Evolutionary conservation across 2,113 vertebrate genomes (phyloP), one percentile per base, ranked within the genome.

Genomic region (Nematolebias whitei): DNA sequence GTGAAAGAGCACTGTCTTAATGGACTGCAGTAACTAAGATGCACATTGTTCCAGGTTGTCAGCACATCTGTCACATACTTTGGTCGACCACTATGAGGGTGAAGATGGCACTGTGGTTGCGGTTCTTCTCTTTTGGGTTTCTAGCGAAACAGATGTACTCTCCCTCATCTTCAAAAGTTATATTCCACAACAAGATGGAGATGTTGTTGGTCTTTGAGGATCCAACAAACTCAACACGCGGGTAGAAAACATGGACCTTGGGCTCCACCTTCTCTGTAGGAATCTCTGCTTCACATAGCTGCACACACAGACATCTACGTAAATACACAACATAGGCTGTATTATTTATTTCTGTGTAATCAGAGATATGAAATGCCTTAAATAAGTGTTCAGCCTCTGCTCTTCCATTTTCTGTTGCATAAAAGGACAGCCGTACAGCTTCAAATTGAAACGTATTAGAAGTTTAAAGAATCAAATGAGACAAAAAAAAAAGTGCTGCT

Each of bases 151-250:
- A 99, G 60, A 91, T 94, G 79, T 99, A 99, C 0, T 90, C 88
- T 24, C 98, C 98, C 0, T 93, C 88, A 4, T 99, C 97, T 0
- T 94, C 94, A 77, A 97, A 98, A 26, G 96, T 96, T 87, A 98
- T 92, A 1, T 88, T 80, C 32, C 67, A 93, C 70, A 99, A 86
- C 49, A 95, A 60, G 35, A 99, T 93, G 68, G 97, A 98, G 75
- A 99, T 95, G 85, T 94, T 93, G 87, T 91, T 96, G 39, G 71
- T 80, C 55, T 94, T 94, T 0, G 93, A 93, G 7, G 92, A 88
- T 24, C 96, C 96, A 0, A 93, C 90, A 2, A 98, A 94, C n/a
- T 91, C 87, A 10, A 99, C 88, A 0, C 97, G 90, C 0, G 86
- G 77, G 3, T 90, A 86, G 45, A 15, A 43, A 43, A 91, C 63